These are phyloP conservation scores for Parelbella ahira DNA, from an alignment of 2,888 invertebrate genomes.

Conservation along the genomic window DNA sequence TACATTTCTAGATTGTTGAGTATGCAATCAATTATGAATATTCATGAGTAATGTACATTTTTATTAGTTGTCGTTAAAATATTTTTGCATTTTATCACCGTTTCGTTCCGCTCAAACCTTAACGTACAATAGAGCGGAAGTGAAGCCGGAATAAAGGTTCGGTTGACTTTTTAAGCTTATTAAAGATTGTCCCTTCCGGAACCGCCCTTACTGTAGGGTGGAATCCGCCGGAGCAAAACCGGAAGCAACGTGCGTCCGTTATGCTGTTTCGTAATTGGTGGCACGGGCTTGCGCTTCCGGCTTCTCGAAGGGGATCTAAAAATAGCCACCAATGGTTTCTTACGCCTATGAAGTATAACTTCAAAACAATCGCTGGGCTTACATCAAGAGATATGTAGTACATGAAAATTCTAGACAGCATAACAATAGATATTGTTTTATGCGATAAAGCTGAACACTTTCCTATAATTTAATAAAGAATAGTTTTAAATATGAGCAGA, in stretches of 20 bases:
- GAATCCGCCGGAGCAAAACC: slow-evolving; percentile 63
- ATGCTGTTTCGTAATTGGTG: slow-evolving; percentile 67
- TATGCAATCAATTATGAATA: too few relatives aligned
- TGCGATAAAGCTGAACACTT: too few relatives aligned
- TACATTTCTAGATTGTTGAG: too few relatives aligned
- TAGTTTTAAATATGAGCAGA: too few relatives aligned
- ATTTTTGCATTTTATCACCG: slow-evolving; percentile 14
- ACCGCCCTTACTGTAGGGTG: slow-evolving; percentile 66
- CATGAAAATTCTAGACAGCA: too few relatives aligned
- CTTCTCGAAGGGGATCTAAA: slow-evolving; percentile 43
- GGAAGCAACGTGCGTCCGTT: slow-evolving; percentile 75
- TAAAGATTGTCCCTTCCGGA: slow-evolving; percentile 72
- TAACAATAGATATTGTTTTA: too few relatives aligned
- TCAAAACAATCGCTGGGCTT: too few relatives aligned
- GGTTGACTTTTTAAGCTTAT: slow-evolving; percentile 68
- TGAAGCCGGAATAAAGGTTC: slow-evolving; percentile 55
- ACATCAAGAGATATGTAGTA: too few relatives aligned
- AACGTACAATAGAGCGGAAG: slow-evolving; percentile 50
- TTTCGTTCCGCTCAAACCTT: slow-evolving; percentile 26
- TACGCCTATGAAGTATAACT: too few relatives aligned
- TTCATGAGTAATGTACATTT: slow-evolving; percentile 8
- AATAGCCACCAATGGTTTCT: slow-evolving; percentile 34
- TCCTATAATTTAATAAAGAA: too few relatives aligned
- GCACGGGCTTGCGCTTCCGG: slow-evolving; percentile 72
- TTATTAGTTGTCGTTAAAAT: slow-evolving; percentile 10